phyloP scores from a whole-genome alignment of 2,888 invertebrate genomes.

The Atethmia centrago region DNA sequence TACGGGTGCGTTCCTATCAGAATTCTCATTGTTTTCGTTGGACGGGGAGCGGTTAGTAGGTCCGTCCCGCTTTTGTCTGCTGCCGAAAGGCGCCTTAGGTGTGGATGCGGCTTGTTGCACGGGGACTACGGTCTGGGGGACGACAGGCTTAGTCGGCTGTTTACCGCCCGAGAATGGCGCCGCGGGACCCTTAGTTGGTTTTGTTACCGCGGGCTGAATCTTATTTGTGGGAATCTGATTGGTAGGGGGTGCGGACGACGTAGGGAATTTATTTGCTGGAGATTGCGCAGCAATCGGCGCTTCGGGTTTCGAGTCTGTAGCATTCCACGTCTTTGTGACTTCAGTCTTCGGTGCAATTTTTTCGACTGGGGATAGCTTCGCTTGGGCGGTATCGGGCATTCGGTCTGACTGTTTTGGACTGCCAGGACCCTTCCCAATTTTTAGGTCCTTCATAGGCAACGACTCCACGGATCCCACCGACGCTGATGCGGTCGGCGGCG shows the following conservation, averaged over 20 bases:
- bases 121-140: constrained; percentile 85
- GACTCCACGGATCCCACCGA: constrained; percentile 77
- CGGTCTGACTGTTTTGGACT: constrained; percentile 84
- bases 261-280: constrained; percentile 77
- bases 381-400: constrained; percentile 68
- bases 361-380: constrained; percentile 76
- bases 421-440: constrained; percentile 80
- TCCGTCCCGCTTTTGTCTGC: constrained; percentile 86
- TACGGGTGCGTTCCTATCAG: constrained; percentile 69
- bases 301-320: constrained; percentile 74
- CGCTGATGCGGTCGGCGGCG: constrained; percentile 72
- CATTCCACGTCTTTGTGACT: constrained; percentile 79
- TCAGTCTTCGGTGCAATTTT: constrained; percentile 80
- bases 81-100: constrained; percentile 86
- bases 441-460: constrained; percentile 86
- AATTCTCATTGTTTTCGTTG: constrained; percentile 77
- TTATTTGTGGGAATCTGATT: constrained; percentile 76
- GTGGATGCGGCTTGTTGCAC: constrained; percentile 85
- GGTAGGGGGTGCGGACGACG: constrained; percentile 70
- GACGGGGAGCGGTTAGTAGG: constrained; percentile 83
- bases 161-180: constrained; percentile 87
- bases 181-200: constrained; percentile 83
- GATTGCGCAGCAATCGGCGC: constrained; percentile 60
- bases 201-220: constrained; percentile 76
- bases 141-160: constrained; percentile 84